phyloP scores from a whole-genome alignment of 2,113 vertebrate genomes.

The Scopus umbretta region DNA sequence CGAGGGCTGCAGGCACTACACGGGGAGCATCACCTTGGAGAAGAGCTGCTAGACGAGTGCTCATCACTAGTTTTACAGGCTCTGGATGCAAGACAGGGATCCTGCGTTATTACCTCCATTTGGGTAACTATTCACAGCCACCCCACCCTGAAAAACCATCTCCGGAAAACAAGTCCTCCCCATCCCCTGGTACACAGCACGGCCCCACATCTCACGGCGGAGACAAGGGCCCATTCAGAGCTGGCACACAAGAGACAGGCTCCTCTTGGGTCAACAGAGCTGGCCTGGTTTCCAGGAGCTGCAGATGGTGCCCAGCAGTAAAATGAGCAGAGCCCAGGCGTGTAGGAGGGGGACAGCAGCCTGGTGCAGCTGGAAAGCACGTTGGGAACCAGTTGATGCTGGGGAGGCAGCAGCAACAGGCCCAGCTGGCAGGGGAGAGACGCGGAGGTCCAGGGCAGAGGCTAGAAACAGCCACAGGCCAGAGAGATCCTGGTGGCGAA shows the following conservation, averaged over 20 bases:
- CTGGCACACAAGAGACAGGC: not conserved
- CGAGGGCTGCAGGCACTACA: not conserved
- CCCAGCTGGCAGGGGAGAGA: not conserved
- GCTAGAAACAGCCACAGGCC: not conserved
- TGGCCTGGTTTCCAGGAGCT: constrained; percentile 23
- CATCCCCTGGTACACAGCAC: not conserved
- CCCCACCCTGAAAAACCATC: not conserved
- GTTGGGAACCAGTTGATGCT: not conserved
- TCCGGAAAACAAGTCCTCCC: not conserved
- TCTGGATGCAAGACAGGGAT: not conserved
- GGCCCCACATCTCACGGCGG: accelerated
- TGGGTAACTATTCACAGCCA: not conserved
- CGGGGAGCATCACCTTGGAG: not conserved
- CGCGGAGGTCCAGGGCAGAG: not conserved
- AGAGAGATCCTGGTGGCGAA: not conserved
- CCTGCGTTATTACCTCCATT: not conserved
- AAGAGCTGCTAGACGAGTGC: not conserved
- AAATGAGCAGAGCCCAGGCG: not conserved
- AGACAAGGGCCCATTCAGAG: constrained; percentile 33
- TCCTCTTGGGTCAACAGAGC: not conserved
- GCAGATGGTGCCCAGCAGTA: not conserved
- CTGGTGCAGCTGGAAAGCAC: not conserved
- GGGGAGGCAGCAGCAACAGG: not conserved
- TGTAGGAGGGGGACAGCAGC: not conserved
- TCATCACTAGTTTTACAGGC: not conserved